Evolutionary conservation across 2,113 vertebrate species (phyloP).

Genomic region (Elephantulus edwardii): DNA sequence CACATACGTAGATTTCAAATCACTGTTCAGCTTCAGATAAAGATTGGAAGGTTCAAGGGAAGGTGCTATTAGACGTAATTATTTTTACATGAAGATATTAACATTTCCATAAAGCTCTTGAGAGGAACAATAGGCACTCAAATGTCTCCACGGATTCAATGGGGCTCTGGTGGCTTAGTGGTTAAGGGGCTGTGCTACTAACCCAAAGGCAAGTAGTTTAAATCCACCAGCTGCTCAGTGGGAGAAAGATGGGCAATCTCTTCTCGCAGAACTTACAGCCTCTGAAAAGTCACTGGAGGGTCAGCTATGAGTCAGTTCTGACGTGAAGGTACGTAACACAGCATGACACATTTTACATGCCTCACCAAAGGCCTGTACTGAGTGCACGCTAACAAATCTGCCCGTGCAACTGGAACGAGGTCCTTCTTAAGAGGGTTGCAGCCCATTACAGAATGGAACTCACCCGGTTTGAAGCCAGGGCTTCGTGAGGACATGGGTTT

Average conservation of each 20-base stretch:
- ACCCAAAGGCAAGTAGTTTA: too few species aligned
- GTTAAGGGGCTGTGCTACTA: too few species aligned
- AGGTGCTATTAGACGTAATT: constrained; percentile 14
- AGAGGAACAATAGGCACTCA: background rate
- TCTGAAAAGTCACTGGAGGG: too few species aligned
- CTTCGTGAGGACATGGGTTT: background rate
- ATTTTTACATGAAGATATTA: background rate
- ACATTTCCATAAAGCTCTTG: constrained; percentile 8
- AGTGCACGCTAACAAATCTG: background rate
- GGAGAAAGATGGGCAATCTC: too few species aligned
- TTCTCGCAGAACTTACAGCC: too few species aligned
- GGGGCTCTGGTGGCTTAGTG: too few species aligned
- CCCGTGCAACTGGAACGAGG: background rate
- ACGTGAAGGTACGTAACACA: too few species aligned
- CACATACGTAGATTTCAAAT: constrained; percentile 6
- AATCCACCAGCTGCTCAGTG: too few species aligned
- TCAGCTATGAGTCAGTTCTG: too few species aligned
- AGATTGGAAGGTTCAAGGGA: constrained; percentile 40
- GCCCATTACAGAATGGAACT: background rate
- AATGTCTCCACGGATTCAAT: too few species aligned
- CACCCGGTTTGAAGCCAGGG: background rate
- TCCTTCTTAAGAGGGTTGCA: background rate
- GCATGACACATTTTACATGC: background rate
- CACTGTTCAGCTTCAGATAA: constrained; percentile 12
- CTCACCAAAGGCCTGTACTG: background rate